These are phyloP conservation scores for Phrynocephalus forsythii DNA, from an alignment of 2,797 vertebrate genomes.

Conservation along the genomic window DNA sequence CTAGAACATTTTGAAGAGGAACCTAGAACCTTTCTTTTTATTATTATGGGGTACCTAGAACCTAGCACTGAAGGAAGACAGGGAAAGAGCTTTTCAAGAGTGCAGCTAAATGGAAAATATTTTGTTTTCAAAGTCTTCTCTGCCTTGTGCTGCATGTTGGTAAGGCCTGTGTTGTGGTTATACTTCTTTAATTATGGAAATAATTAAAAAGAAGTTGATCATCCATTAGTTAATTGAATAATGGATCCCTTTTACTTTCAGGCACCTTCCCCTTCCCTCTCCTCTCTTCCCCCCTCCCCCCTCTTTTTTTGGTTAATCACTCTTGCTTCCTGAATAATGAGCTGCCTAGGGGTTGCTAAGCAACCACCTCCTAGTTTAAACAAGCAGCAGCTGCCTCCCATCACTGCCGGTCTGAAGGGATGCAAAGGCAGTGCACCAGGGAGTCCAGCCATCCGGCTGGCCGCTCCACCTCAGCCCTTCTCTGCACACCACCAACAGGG, in stretches of 20 bases:
- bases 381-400: constrained; percentile 80
- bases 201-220: constrained; percentile 86
- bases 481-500: neutral
- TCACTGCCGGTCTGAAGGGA: constrained; percentile 68
- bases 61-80: neutral
- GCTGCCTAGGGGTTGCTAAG: constrained; percentile 82
- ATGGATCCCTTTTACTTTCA: constrained; percentile 80
- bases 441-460: constrained; percentile 32
- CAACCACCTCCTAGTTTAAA: constrained; percentile 80
- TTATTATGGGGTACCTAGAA: no score
- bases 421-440: constrained; percentile 41
- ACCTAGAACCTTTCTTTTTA: no score
- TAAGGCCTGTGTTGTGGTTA: constrained; percentile 78
- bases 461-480: neutral
- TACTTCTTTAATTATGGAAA: constrained; percentile 84
- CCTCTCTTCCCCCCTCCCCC: neutral
- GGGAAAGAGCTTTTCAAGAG: neutral
- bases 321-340: constrained; percentile 81
- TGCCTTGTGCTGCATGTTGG: constrained; percentile 70
- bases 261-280: constrained; percentile 46
- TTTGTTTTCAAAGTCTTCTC: constrained; percentile 74
- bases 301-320: constrained; percentile 83
- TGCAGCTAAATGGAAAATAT: constrained; percentile 15
- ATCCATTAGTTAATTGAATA: constrained; percentile 86
- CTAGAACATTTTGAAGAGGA: no score